Percentiles rank a stretch among this genome's conserved stretches.
Conservation (phyloP, 30 jellyfish, hydroid and myxozoan species). For the Aurelia aurita complex sp. Pacific region DNA sequence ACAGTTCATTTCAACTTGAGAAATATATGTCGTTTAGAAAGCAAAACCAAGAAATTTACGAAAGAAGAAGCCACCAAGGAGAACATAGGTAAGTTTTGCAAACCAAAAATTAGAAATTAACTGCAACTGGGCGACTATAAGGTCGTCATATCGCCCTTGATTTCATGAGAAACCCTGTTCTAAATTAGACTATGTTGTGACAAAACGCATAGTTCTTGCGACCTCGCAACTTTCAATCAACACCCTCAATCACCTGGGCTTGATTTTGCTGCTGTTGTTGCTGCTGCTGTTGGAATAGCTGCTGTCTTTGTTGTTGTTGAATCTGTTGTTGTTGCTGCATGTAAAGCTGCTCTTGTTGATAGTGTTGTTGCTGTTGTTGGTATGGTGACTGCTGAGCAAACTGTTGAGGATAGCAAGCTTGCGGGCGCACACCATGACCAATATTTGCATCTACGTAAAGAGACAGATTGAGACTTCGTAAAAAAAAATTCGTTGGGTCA, state of each 20-base stretch:
- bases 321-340: conserved; percentile 50
- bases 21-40: too few species aligned
- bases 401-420: conserved; percentile 11
- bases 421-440: conserved; percentile 29
- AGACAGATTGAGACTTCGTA: neutral
- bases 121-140: too few species aligned
- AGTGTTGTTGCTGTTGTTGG: conserved; percentile 40
- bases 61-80: too few species aligned
- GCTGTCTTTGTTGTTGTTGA: conserved; percentile 46
- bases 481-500: too few species aligned
- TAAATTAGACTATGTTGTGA: too few species aligned
- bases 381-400: conserved; percentile 16
- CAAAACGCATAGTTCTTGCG: too few species aligned
- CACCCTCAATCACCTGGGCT: neutral
- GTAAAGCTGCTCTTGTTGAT: conserved; percentile 29
- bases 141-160: too few species aligned
- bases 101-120: too few species aligned
- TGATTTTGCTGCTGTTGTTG: conserved; percentile 11
- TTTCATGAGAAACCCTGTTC: too few species aligned
- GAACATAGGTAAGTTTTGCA: too few species aligned
- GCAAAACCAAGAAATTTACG: too few species aligned
- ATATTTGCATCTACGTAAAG: conserved; percentile 9
- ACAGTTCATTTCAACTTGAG: too few species aligned
- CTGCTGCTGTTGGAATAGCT: conserved; percentile 47
- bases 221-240: neutral